Evolutionary conservation across 1,140 invertebrate genomes (phyloP).

Genomic region (Zaprionus inermis): DNA sequence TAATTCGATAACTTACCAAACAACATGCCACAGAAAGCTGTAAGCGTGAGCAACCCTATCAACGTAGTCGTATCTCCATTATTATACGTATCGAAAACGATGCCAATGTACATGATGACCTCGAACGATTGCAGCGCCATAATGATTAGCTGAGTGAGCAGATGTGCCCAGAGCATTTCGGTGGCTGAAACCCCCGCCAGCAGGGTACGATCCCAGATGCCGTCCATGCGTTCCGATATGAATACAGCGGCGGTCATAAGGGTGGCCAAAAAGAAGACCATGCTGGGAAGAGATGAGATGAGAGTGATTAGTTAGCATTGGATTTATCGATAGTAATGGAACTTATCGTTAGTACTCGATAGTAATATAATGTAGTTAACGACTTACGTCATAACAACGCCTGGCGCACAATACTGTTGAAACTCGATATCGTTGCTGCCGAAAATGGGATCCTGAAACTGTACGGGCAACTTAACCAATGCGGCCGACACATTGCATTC

Average conservation of each 20-base stretch:
- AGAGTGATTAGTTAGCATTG: no score
- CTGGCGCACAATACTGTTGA: slow-evolving; percentile 91
- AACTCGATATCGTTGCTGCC: slow-evolving; percentile 88
- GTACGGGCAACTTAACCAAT: slow-evolving; percentile 86
- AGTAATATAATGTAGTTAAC: no score
- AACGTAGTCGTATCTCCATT: slow-evolving; percentile 86
- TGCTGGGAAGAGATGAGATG: slow-evolving; percentile 84
- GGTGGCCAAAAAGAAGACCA: slow-evolving; percentile 92
- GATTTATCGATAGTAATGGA: no score
- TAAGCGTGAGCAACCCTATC: slow-evolving; percentile 86
- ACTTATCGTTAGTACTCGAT: slow-evolving; percentile 5
- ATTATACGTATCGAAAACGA: slow-evolving; percentile 87
- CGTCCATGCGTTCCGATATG: slow-evolving; percentile 92
- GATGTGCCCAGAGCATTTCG: slow-evolving; percentile 90
- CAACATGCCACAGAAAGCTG: slow-evolving; percentile 89
- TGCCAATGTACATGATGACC: slow-evolving; percentile 87
- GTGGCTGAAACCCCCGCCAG: slow-evolving; percentile 89
- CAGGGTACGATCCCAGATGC: slow-evolving; percentile 85
- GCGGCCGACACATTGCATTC: slow-evolving; percentile 87
- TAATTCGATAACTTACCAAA: slow-evolving; percentile 86
- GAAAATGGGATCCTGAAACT: slow-evolving; percentile 90
- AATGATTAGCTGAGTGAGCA: slow-evolving; percentile 90
- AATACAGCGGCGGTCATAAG: slow-evolving; percentile 91
- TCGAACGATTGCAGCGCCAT: slow-evolving; percentile 89
- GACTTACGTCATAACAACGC: slow-evolving; percentile 90